Base-by-base conservation (phyloP, 2,888 invertebrate genomes). In the Nephrotoma guestfalica region DNA sequence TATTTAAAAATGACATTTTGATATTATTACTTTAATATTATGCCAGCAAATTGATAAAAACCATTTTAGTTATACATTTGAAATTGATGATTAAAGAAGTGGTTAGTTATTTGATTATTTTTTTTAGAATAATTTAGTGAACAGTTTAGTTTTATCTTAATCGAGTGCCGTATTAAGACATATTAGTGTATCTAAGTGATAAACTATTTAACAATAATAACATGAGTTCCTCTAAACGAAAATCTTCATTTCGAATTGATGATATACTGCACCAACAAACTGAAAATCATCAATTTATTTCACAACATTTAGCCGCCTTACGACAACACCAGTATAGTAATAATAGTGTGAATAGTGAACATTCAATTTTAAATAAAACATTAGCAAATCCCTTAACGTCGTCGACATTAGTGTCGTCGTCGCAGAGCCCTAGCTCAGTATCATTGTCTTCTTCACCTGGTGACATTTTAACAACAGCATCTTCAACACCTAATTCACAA, bases 171-270 rank as follows among this genome's bases (percentile, higher is more conserved):
- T 3, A 30, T 30, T 30, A 30, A 30, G 30, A 30, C 30, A 30
- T 30, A 30, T 30, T 30, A 3, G 30, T 30, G 30, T 30, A 30
- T 30, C 30, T 51, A 6, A 51, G 51, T 51, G 51, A n/a, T 7
- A 51, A 15, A 9, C 11, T 43, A 43, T 43, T 43, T 43, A 43
- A 43, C n/a, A 83, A 83, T 83, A 83, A 85, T 6, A 45, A n/a
- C 45, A 87, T 87, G 87, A 51, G 86, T 57, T 86, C 87, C 18
- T 87, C 87, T 6, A 87, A 87, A 87, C 43, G 83, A 6, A 87
- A 87, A 84, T 87, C 87, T 15, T 87, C 87, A 7, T 87, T 87
- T 86, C 43, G 87, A 41, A 87, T 87, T 30, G 87, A 87, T 51
- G 87, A 87, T 85, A 87, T 87, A 40, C 43, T 87, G 11, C 87